Evolutionary conservation across 1,140 invertebrate species (phyloP), one percentile per base, ranked within the genome.

Genomic region (Drosophila subpulchrella): DNA sequence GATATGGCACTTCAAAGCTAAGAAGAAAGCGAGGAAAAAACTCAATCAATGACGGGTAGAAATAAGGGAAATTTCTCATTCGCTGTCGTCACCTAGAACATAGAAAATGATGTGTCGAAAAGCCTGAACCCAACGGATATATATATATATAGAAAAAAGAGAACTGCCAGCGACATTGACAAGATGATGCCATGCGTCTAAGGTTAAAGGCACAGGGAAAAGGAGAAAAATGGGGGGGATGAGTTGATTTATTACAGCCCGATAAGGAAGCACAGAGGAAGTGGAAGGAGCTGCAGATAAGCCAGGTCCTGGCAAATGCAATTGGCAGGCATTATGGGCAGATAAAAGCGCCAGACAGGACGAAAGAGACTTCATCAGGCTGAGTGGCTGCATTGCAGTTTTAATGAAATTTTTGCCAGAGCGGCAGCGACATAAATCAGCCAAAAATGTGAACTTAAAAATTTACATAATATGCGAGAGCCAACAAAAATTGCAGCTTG

Each of bases 71-170:
- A 85, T 80, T 85, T 59, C 57, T 72, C 54, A 78, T 78, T 42
- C 51, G 41, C 60, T 48, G 68, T 71, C 75, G 58, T 51, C 65
- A 79, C 80, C 81, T 83, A 58, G 54, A 76, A 76, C 81, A 80
- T 83, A 62, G 81, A 84, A 85, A 85, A 84, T 84, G 66, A 84
- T 84, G 81, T 85, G 81, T 84, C 81, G 81, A 85, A 80, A 81
- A 68, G 60, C 60, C 50, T 44, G 39, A 50, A 53, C 65, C 48
- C 46, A n/a, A 30, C 46, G 20, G 24, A 47, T 27, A 46, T n/a
- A 62, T 56, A 61, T 56, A 57, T 60, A 53, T 61, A 47, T 47
- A 41, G 36, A 81, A 75, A 61, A 63, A 76, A 6, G 65, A 44
- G 38, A 53, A 48, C 75, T 68, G 68, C 27, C 59, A 75, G 75